Base-by-base conservation (phyloP, 2,888 invertebrate genomes). In the Melanchra persicariae region DNA sequence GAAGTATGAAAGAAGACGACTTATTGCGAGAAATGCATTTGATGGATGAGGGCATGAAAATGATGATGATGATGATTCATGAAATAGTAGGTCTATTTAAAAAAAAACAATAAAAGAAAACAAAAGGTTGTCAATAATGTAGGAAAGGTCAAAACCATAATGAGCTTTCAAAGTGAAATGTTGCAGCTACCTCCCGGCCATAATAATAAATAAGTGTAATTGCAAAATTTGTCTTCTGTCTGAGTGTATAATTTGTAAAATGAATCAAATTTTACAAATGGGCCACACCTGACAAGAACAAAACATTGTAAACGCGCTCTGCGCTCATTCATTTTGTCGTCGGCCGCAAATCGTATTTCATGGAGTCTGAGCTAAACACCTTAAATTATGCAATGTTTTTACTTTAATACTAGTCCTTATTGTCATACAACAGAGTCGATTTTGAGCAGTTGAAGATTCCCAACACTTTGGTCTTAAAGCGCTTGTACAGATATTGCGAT, bases 311-410 rank as follows among this genome's bases (percentile, higher is more conserved):
- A 88, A 87, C 83, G 85, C 79, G 86, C 82, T 86, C 87, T 87
- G 90, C 88, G 87, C 87, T 89, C 88, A 88, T 91, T 88, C 91
- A 91, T 92, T 90, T 88, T 80, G 87, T 89, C 88, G 85, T 87
- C 85, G 74, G 84, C 86, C 85, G 85, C 87, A 87, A 87, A 85
- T 87, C 86, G 89, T 91, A 90, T 89, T 89, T 92, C 87, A 91
- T 66, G 71, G 70, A 65, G 76, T 58, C 74, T 70, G 85, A 79
- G 66, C 78, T 84, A 83, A 85, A 86, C 83, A 77, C 77, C 80
- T 78, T 82, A 79, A 79, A 82, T 85, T 83, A 83, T 84, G 66
- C 80, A 72, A 80, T 70, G 49, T 4, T 60, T 62, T 64, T 58
- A 61, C 34, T 55, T 49, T 45, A 58, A 81, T 58, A 65, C 30